Conservation (phyloP, 1,140 invertebrate species). For the Atopsyche davidsoni region DNA sequence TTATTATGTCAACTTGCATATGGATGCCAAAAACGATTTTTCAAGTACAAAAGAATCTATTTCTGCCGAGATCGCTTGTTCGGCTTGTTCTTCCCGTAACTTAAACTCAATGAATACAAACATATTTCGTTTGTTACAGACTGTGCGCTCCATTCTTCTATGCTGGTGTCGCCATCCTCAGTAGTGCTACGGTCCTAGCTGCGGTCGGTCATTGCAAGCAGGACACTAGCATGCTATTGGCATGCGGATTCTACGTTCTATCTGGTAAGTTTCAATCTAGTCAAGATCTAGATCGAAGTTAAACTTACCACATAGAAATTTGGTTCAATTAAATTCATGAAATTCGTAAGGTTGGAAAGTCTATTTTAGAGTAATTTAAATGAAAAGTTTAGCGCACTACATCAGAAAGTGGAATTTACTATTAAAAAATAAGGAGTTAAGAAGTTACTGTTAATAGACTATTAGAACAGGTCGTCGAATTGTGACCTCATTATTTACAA, state of each 20-base stretch:
- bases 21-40: no score
- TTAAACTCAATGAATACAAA: no score
- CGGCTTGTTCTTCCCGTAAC: no score
- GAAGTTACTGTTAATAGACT: not conserved
- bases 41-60: no score
- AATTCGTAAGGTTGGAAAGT: not conserved
- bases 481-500: no score
- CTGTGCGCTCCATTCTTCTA: slow-evolving; percentile 13
- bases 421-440: not conserved
- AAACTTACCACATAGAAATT: not conserved
- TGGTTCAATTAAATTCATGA: not conserved
- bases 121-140: slow-evolving; percentile 9
- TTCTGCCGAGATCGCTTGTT: no score
- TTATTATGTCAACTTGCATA: no score
- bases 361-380: not conserved
- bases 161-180: slow-evolving; percentile 9
- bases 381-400: not conserved
- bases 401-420: not conserved
- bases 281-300: not conserved
- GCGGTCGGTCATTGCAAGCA: slow-evolving; percentile 14
- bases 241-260: slow-evolving; percentile 16
- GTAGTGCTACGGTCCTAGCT: slow-evolving; percentile 7
- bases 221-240: slow-evolving; percentile 15
- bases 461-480: no score
- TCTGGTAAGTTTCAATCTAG: slow-evolving; percentile 4